Evolutionary conservation across 2,113 vertebrate species (phyloP), one percentile per base, ranked within the genome.

Genomic region (Psephotus haematonotus): DNA sequence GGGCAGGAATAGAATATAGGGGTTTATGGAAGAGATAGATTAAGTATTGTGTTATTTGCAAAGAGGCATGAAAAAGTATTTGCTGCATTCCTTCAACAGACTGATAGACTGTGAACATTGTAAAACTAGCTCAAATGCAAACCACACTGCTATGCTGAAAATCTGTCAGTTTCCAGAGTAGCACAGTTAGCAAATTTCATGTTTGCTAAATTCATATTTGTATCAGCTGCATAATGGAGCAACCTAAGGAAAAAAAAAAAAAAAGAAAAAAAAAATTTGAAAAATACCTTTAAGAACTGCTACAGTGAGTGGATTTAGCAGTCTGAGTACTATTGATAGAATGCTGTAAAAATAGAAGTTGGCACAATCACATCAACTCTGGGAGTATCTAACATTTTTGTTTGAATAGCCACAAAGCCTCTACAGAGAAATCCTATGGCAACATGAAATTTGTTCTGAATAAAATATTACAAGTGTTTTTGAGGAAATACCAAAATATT

Each of bases 401-500:
- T 88, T 90, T 90, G 90, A 97, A 91, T 22, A 90, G 20, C 29
- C 47, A 41, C 16, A 74, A 82, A 88, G 84, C 80, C 41, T 79
- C 52, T 59, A 50, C 15, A 83, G 65, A 88, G 16, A 63, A 69
- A 67, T 78, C 72, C n/a, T 83, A 11, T 89, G 41, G 33, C 17
- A 82, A 85, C 25, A 52, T n/a, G 86, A 63, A 67, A 86, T 39
- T 91, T 88, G 2, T 67, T 92, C 91, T 78, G 13, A 86, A 88
- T 71, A 70, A 86, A 94, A 70, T 70, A 71, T 72, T 72, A 41
- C 13, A 86, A 62, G 17, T 27, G 18, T 86, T 86, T 82, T 79
- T 82, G 15, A 82, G 13, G 43, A 95, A 92, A 94, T 63, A 63
- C 23, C 43, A 87, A 78, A 82, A 92, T 97, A 90, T 91, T 91